Conservation (phyloP, 2,797 vertebrate species). For the Spinus pinus region DNA sequence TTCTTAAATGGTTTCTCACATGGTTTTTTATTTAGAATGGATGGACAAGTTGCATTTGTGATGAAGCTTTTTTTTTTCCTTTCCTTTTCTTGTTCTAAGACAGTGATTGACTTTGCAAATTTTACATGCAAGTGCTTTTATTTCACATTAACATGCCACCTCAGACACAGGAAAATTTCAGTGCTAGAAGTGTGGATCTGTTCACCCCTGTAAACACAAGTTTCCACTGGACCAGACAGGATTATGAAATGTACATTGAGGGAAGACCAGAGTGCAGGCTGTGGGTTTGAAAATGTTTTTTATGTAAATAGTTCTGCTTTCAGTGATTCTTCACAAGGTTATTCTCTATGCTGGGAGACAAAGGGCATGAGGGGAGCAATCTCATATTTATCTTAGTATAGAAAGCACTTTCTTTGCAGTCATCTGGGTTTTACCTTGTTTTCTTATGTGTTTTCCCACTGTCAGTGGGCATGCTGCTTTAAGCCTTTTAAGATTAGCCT, state of each 20-base stretch:
- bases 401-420: background rate
- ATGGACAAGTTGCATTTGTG: background rate
- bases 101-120: background rate
- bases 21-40: background rate
- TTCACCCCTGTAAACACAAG: background rate
- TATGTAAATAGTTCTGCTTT: background rate
- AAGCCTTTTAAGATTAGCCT: background rate
- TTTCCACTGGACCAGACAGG: background rate
- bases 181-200: background rate
- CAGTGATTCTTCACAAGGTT: background rate
- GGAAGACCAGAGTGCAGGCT: background rate
- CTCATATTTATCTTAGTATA: background rate
- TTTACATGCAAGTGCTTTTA: background rate
- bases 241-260: background rate
- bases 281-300: background rate
- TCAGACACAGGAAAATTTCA: background rate
- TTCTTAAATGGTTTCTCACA: background rate
- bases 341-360: background rate
- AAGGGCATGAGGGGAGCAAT: background rate
- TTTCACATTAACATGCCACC: background rate
- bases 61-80: background rate
- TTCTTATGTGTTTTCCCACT: background rate
- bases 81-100: background rate
- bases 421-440: background rate
- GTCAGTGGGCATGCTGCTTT: background rate